A percentile compares a stretch with the other conserved stretches of the same genome.
phyloP scores from a whole-genome alignment of 2,113 vertebrate genomes.

The Globicephala melas region DNA sequence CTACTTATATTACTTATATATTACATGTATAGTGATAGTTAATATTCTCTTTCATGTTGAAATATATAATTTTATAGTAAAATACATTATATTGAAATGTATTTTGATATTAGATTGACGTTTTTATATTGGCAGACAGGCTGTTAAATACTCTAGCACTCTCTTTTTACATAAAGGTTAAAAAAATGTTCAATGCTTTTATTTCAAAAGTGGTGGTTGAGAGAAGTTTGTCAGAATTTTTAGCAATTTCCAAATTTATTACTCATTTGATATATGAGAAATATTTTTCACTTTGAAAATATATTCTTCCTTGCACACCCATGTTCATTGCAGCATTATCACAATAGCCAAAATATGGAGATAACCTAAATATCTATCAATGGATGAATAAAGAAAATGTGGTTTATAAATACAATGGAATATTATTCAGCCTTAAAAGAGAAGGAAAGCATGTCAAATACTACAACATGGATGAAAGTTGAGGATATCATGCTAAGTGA shows the following conservation, averaged over 20 bases:
- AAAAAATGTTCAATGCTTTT: neutral
- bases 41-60: neutral
- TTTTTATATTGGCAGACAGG: neutral
- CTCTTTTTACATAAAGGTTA: neutral
- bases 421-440: neutral
- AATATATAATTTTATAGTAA: neutral
- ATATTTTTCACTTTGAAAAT: neutral
- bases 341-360: neutral
- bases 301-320: neutral
- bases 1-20: neutral
- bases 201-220: neutral
- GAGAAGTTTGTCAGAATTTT: neutral
- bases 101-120: neutral
- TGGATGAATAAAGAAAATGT: neutral
- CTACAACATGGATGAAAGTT: neutral
- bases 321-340: neutral
- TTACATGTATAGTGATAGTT: neutral
- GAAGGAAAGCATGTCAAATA: neutral
- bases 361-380: neutral
- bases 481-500: neutral
- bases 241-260: neutral
- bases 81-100: neutral
- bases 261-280: neutral
- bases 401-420: neutral
- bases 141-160: neutral